Evolutionary conservation across 2,797 vertebrate genomes (phyloP).

Genomic region (Coreius guichenoti): DNA sequence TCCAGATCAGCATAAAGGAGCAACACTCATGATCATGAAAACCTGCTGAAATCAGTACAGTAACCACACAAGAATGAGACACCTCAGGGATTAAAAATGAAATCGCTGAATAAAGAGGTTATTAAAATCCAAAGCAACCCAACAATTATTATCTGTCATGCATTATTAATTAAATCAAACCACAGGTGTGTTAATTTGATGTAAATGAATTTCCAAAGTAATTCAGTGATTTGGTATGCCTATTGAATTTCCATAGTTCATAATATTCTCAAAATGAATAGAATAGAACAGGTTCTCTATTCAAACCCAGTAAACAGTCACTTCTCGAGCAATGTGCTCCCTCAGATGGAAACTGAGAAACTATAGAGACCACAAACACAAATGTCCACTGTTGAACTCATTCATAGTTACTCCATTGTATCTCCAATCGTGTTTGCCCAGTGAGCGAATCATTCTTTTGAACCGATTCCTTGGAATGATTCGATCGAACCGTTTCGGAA

Average conservation of each 20-base stretch:
- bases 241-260: neutral
- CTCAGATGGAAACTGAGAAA: neutral
- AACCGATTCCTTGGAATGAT: neutral
- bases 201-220: neutral
- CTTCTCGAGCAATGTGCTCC: constrained; percentile 13
- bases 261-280: neutral
- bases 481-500: neutral
- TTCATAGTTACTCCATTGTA: neutral
- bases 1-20: neutral
- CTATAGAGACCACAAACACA: constrained; percentile 6
- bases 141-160: neutral
- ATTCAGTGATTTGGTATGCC: neutral
- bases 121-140: neutral
- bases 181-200: neutral
- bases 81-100: neutral
- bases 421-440: neutral
- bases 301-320: neutral
- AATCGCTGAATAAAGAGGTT: neutral
- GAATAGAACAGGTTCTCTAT: constrained; percentile 2
- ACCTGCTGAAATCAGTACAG: neutral
- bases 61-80: neutral
- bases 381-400: neutral
- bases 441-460: neutral
- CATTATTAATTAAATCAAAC: neutral
- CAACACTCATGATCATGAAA: neutral